These are phyloP conservation scores for Hoplostethus atlanticus DNA, from an alignment of 2,797 vertebrate genomes.

Conservation along the genomic window DNA sequence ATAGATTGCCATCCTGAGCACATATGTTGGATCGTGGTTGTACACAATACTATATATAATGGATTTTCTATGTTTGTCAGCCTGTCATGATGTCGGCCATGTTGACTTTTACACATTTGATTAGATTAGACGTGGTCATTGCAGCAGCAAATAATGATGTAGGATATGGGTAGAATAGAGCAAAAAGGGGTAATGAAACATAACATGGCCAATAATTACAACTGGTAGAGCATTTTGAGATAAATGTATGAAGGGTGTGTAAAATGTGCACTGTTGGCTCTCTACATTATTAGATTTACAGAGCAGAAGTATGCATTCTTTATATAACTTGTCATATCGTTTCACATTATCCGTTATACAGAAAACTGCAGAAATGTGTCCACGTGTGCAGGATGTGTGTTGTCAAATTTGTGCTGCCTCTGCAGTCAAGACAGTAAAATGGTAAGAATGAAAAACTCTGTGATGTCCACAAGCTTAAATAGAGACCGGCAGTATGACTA, in stretches of 20 bases:
- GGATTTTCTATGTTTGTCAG: not conserved
- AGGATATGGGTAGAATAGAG: not conserved
- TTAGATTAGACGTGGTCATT: not conserved
- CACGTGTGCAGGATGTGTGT: too few relatives aligned
- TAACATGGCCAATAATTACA: too few relatives aligned
- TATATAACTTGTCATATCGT: too few relatives aligned
- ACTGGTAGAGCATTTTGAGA: too few relatives aligned
- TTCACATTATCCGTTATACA: too few relatives aligned
- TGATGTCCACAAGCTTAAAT: constrained; percentile 2
- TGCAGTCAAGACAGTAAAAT: not conserved
- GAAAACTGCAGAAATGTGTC: too few relatives aligned
- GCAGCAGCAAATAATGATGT: not conserved
- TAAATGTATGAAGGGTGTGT: too few relatives aligned
- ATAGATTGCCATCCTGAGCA: not conserved
- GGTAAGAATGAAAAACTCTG: not conserved
- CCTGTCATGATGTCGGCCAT: not conserved
- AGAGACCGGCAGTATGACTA: not conserved
- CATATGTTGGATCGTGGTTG: constrained; percentile 15
- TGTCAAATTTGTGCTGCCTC: too few relatives aligned
- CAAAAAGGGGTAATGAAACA: too few relatives aligned
- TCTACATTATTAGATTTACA: too few relatives aligned
- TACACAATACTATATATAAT: constrained; percentile 8
- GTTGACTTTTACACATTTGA: constrained; percentile 7
- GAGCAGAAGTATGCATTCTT: too few relatives aligned
- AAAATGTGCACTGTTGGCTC: too few relatives aligned